Conservation (phyloP, 2,888 invertebrate genomes). For the Xanthostigma xanthostigma region DNA sequence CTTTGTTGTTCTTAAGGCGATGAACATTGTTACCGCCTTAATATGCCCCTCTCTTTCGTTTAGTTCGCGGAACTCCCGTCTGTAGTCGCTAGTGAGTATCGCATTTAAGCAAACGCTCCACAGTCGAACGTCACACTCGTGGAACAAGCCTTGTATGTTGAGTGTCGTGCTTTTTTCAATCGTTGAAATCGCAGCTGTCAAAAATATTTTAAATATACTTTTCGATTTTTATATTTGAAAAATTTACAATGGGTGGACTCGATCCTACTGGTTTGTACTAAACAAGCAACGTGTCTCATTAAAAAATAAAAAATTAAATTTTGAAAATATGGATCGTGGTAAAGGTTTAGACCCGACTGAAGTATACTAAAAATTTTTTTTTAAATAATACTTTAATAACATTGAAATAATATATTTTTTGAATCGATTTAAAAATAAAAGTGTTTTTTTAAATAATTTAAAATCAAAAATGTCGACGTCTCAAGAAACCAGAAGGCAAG, state of each 20-base stretch:
- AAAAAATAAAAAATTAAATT: background rate
- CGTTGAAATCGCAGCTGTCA: background rate
- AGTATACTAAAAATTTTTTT: slow-evolving; percentile 4
- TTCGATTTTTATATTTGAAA: background rate
- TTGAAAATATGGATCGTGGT: slow-evolving; percentile 2
- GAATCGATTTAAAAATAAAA: background rate
- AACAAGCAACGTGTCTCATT: slow-evolving; percentile 3
- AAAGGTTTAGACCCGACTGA: slow-evolving; percentile 11
- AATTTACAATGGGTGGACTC: slow-evolving; percentile 22
- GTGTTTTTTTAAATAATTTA: background rate
- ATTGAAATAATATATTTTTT: too few species aligned
- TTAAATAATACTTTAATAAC: too few species aligned
- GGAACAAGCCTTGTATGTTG: too few species aligned
- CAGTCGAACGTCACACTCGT: background rate
- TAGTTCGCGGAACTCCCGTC: slow-evolving; percentile 3
- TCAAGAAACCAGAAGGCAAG: background rate
- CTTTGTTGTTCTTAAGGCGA: too few species aligned
- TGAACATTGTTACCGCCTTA: too few species aligned
- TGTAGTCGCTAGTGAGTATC: background rate
- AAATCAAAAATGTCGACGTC: too few species aligned
- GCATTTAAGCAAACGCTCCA: slow-evolving; percentile 1
- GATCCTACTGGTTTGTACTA: slow-evolving; percentile 26
- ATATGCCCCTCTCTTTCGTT: background rate
- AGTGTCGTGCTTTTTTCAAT: background rate
- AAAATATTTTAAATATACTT: background rate